phyloP scores from a whole-genome alignment of 1,140 invertebrate genomes.

The Globodera rostochiensis region DNA sequence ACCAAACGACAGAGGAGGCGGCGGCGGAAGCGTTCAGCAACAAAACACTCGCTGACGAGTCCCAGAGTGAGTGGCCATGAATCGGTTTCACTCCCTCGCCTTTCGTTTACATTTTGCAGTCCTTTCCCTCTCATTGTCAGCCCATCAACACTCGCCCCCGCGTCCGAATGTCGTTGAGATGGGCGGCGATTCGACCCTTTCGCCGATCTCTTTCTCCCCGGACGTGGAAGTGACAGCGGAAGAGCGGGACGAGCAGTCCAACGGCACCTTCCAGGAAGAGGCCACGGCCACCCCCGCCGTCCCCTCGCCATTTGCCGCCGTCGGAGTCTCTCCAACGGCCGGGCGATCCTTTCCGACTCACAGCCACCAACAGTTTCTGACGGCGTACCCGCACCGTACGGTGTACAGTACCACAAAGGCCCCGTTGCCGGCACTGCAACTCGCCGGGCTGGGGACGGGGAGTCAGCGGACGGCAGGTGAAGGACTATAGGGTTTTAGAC shows the following conservation, averaged over 20 bases:
- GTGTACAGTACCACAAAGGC: constrained; percentile 2
- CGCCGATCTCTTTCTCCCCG: background rate
- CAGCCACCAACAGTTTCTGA: constrained; percentile 2
- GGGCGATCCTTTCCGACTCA: background rate
- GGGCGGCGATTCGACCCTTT: constrained; percentile 15
- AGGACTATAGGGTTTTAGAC: background rate
- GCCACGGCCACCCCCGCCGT: background rate
- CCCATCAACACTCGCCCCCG: background rate
- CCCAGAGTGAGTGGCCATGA: no score
- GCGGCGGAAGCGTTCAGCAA: background rate
- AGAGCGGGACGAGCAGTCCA: background rate
- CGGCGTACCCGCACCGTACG: background rate
- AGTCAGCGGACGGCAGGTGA: background rate
- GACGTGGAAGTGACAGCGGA: background rate
- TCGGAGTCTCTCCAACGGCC: background rate
- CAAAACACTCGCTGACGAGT: background rate
- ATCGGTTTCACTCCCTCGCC: no score
- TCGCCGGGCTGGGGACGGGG: background rate
- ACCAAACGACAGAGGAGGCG: background rate
- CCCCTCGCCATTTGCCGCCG: background rate
- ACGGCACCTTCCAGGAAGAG: background rate
- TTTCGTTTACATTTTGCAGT: background rate
- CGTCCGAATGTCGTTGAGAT: constrained; percentile 8
- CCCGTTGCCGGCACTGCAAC: constrained; percentile 4
- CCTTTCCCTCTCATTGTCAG: constrained; percentile 4